Evolutionary conservation across 2,113 vertebrate species (phyloP).

Genomic region (Microcebus tavaratra): DNA sequence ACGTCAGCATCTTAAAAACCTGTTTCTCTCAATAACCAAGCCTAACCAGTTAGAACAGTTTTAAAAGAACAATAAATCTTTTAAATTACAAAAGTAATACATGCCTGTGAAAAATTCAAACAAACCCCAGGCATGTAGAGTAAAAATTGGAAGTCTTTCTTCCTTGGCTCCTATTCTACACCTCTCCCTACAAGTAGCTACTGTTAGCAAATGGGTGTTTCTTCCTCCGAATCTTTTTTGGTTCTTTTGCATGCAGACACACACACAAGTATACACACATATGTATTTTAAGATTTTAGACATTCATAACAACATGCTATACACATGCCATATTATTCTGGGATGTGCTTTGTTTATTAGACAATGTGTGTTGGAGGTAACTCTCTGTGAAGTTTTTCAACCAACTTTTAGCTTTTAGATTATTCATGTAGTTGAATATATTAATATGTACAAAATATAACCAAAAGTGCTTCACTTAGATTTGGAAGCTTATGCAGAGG

Average conservation of each 20-base stretch:
- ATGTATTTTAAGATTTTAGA: not conserved
- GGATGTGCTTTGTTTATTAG: not conserved
- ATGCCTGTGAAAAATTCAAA: slow-evolving; percentile 1
- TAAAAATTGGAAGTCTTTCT: not conserved
- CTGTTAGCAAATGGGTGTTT: not conserved
- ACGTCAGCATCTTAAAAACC: not conserved
- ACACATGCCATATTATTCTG: not conserved
- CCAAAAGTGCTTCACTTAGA: not conserved
- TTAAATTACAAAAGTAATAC: not conserved
- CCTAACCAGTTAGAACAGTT: not conserved
- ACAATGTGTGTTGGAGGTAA: not conserved
- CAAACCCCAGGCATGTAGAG: not conserved
- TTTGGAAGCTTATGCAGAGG: not conserved
- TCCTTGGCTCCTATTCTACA: not conserved
- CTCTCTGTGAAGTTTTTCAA: not conserved
- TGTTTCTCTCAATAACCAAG: not conserved
- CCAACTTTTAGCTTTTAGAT: not conserved
- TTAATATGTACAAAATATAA: not conserved
- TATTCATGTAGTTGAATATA: not conserved
- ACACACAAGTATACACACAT: not conserved
- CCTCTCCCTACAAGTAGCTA: not conserved
- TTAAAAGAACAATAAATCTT: slow-evolving; percentile 25
- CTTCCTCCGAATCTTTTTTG: not conserved
- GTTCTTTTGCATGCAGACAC: not conserved
- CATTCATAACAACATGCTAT: not conserved